These are phyloP conservation scores for Dicaeum eximium DNA, from an alignment of 2,113 vertebrate genomes.

Conservation along the genomic window DNA sequence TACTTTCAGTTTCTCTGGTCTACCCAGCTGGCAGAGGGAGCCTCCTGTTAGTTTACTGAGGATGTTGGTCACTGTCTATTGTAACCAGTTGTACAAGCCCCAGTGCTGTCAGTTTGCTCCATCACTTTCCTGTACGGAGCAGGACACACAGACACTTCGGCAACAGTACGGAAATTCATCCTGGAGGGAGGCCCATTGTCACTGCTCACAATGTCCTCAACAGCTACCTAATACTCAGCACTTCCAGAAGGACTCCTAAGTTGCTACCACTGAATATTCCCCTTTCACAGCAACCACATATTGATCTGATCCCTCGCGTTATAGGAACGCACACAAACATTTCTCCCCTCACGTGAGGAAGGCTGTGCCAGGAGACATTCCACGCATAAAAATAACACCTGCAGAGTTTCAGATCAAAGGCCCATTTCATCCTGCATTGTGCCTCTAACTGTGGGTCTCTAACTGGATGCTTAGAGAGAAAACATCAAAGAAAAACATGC, in stretches of 20 bases:
- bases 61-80: not conserved
- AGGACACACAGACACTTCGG: not conserved
- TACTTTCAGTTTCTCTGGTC: not conserved
- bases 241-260: not conserved
- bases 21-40: not conserved
- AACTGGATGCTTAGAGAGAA: not conserved
- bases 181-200: not conserved
- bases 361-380: not conserved
- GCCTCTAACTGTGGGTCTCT: not conserved
- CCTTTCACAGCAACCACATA: not conserved
- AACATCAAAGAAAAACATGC: not conserved
- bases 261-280: not conserved
- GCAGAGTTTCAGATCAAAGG: not conserved
- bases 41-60: not conserved
- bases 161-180: not conserved
- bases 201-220: not conserved
- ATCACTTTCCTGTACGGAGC: not conserved
- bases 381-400: not conserved
- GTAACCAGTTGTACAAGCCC: not conserved
- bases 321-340: not conserved
- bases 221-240: not conserved
- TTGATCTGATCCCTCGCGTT: not conserved
- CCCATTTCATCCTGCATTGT: not conserved
- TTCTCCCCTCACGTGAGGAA: not conserved
- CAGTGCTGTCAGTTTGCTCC: not conserved